Base-by-base conservation (phyloP, 2,113 vertebrate genomes). In the Marcusenius ussheri region DNA sequence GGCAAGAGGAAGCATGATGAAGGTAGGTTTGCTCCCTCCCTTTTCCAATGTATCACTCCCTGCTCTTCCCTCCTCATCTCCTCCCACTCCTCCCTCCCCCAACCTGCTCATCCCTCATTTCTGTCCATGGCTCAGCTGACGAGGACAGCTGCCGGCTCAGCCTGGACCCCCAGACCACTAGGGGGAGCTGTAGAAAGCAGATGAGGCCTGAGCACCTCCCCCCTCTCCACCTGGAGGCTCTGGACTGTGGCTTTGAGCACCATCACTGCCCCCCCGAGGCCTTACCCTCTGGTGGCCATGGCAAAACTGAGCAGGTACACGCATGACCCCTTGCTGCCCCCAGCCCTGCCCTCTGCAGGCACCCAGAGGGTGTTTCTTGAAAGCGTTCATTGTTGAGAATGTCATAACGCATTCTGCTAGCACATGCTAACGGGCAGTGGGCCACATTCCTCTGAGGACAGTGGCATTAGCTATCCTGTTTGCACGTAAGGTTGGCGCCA, bases 141-240 rank as follows among this genome's bases (percentile, higher is more conserved):
- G 97, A 97, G 93, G 97, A 98, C 90, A 97, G 97, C 92, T 98
- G 97, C 92, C 94, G 96, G 49, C 96, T 97, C 93, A 97, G 97
- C 27, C 96, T 97, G 77, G 97, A 97, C 92, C 96, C 97, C 42
- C 97, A 98, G 95, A 96, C 96, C 87, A 97, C 96, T 39, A 94
- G 92, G 0, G 93, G 96, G 0, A 94, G 95, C 46, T 93, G 97
- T 2, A 95, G 96, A 53, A 98, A 98, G 90, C 97, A 97, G 90
- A 95, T 97, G 83, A 96, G 97, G 19, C 92, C 96, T 0, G 97
- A 98, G 2, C 93, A 96, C 91, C 97, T 97, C 87, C 92, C 96
- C 5, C 93, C 95, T 74, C 96, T 97, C 88, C 97, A 96, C 80
- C 94, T 97, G 9, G 97, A 98, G 92, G 80, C 74, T 4, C 80